These are phyloP conservation scores for Xestoiulus laeticollis DNA, from an alignment of 2,888 invertebrate genomes.

Conservation along the genomic window DNA sequence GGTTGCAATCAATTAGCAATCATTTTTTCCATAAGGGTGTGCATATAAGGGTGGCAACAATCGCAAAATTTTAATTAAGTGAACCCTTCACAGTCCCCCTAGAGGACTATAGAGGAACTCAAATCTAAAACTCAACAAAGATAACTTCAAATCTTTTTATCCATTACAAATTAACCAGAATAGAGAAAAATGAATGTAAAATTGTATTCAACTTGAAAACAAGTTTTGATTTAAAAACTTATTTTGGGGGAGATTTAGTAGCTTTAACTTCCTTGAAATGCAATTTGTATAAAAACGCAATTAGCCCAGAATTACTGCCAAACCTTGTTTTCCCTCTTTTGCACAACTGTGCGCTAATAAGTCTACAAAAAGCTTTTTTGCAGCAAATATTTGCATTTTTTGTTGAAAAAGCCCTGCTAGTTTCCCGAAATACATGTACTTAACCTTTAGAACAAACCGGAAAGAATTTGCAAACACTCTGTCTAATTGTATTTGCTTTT, in stretches of 20 bases:
- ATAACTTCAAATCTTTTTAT: too few relatives aligned
- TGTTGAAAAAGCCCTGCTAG: neutral
- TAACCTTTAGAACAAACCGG: neutral
- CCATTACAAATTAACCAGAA: too few relatives aligned
- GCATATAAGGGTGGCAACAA: too few relatives aligned
- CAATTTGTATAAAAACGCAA: neutral
- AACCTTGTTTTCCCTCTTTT: neutral
- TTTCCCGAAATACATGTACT: neutral
- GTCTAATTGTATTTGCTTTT: neutral
- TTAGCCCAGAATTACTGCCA: conserved; percentile 9
- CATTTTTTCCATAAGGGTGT: too few relatives aligned
- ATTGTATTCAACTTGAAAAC: neutral
- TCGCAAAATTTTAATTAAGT: too few relatives aligned
- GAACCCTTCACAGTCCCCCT: too few relatives aligned
- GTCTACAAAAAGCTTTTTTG: neutral
- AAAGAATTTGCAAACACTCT: neutral
- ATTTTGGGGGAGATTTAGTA: neutral
- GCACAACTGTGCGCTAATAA: neutral
- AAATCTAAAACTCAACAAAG: too few relatives aligned
- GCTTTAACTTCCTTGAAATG: neutral
- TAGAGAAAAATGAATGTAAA: neutral
- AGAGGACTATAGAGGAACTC: too few relatives aligned
- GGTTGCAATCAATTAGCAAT: too few relatives aligned
- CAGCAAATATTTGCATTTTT: conserved; percentile 9
- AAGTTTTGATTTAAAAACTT: neutral